These are phyloP conservation scores for Scyliorhinus canicula DNA, from an alignment of 2,797 vertebrate species.

Conservation along the genomic window DNA sequence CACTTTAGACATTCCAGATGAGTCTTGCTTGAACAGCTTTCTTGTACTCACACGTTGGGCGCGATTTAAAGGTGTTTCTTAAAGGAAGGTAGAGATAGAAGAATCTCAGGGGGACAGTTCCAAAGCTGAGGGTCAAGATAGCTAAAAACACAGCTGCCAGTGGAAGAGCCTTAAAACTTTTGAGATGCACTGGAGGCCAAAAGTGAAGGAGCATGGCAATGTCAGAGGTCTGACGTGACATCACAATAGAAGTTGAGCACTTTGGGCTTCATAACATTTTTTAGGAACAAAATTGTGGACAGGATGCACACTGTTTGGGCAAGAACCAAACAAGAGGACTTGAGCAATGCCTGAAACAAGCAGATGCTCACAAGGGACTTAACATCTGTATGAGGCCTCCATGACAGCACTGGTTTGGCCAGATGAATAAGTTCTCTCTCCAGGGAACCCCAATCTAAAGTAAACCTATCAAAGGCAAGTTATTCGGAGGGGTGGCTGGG, in stretches of 20 bases:
- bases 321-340: neutral
- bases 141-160: neutral
- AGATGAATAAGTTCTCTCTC: too few species aligned
- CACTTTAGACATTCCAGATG: neutral
- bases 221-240: neutral
- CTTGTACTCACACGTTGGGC: neutral
- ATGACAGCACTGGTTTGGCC: neutral
- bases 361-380: neutral
- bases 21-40: neutral
- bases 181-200: neutral
- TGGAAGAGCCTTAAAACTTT: neutral
- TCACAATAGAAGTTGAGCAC: neutral
- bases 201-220: neutral
- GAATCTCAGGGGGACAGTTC: neutral
- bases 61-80: neutral
- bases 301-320: neutral
- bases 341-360: neutral
- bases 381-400: neutral
- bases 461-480: neutral
- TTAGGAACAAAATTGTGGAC: neutral
- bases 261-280: neutral
- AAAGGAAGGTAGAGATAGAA: too few species aligned
- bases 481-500: too few species aligned
- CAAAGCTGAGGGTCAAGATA: neutral
- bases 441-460: neutral